Evolutionary conservation across 2,113 vertebrate species (phyloP).

Genomic region (Rhinoptilus africanus): DNA sequence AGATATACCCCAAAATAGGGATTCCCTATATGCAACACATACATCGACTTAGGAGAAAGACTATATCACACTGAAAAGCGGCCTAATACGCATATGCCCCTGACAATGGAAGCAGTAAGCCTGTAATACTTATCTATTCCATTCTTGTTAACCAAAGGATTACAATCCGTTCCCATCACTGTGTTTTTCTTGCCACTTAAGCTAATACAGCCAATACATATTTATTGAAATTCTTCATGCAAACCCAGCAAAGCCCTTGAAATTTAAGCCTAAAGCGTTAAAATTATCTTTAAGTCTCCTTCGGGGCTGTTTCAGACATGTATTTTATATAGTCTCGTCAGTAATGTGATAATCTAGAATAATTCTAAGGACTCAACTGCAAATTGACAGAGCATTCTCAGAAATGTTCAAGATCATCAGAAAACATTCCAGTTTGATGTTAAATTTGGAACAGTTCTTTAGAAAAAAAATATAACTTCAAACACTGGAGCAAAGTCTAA

Average conservation of each 20-base stretch:
- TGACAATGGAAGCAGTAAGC: not conserved
- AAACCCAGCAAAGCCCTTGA: not conserved
- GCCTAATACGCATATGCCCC: accelerated
- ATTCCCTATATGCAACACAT: not conserved
- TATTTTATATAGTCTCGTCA: not conserved
- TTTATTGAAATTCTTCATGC: not conserved
- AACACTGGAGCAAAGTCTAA: not conserved
- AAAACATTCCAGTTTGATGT: not conserved
- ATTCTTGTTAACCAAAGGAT: not conserved
- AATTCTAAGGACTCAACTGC: not conserved
- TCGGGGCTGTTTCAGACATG: not conserved
- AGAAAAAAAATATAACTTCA: not conserved
- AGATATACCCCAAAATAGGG: accelerated
- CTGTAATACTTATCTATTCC: not conserved
- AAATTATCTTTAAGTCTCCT: not conserved
- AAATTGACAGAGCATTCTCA: not conserved
- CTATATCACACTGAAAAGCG: not conserved
- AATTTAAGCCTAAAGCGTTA: not conserved
- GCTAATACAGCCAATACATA: not conserved
- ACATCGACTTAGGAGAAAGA: not conserved
- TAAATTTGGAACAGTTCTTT: not conserved
- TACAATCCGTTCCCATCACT: not conserved
- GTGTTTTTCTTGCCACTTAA: not conserved
- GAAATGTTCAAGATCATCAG: not conserved
- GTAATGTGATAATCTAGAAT: not conserved